Base-by-base conservation (phyloP, 2,888 invertebrate species). In the Phengaris arion region DNA sequence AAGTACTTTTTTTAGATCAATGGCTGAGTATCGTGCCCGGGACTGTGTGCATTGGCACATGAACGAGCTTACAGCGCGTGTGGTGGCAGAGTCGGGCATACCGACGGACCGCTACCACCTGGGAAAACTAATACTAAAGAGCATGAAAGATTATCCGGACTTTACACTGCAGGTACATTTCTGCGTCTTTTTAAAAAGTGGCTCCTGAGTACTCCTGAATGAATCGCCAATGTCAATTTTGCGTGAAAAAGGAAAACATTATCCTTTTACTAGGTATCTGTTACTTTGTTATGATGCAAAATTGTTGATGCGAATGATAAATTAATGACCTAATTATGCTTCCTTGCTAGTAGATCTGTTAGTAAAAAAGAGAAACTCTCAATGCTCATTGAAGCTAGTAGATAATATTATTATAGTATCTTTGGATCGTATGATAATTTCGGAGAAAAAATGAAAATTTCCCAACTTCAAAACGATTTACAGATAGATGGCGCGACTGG, bases 401-500 rank as follows among this genome's bases (percentile, higher is more conserved):
- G 3, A 35, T 35, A 35, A 22, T 22, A 22, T 22, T 22, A 22
- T 22, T 22, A 22, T 22, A 22, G 35, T 35, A 2, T 35, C 35
- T 35, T 35, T 35, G 35, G 35, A 35, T 35, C 35, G 2, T 35
- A 35, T 35, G 35, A 35, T 35, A 35, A 35, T 35, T 35, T 35
- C 35, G 35, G 4, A 35, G 35, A 35, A 35, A 35, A 22, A 1
- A 35, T 35, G 35, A 35, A 4, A 35, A 35, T 35, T 35, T 35
- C 35, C 35, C 35, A 48, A 48, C 48, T 0, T 8, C 48, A 6
- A 35, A 48, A 48, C 74, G n/a, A 13, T 78, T 59, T 57, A 46
- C 46, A 80, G 80, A 81, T 81, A 0, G 79, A 79, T 72, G 81
- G 81, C 15, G 81, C 79, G 0, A 89, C 88, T 2, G 88, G 83